Percentiles rank a stretch among this genome's conserved stretches.
These are phyloP conservation scores for Neogale vison DNA, from an alignment of 2,113 vertebrate genomes.

Conservation along the genomic window DNA sequence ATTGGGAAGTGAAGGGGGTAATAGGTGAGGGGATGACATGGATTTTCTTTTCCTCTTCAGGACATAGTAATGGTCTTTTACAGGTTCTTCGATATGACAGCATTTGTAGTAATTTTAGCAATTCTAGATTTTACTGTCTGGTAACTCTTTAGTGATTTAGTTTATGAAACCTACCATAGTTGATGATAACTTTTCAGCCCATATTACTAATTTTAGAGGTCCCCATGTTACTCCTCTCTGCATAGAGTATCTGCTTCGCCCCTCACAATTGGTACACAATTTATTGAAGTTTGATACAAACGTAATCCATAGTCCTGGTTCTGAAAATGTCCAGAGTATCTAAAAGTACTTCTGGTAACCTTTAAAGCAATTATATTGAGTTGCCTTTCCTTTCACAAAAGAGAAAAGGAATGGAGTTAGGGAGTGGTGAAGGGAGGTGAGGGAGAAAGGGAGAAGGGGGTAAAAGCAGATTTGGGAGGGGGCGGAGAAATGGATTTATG, in stretches of 20 bases:
- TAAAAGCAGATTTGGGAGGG: not conserved
- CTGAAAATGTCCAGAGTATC: not conserved
- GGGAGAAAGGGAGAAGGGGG: not conserved
- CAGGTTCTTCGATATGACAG: not conserved
- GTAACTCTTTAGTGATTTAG: slow-evolving; percentile 11
- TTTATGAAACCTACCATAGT: slow-evolving; percentile 17
- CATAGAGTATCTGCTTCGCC: not conserved
- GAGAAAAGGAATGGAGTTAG: not conserved
- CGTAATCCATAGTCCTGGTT: not conserved
- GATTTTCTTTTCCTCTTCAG: slow-evolving; percentile 12
- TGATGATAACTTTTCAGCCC: not conserved
- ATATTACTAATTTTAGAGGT: not conserved
- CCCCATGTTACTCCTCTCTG: not conserved
- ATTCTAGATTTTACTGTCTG: not conserved
- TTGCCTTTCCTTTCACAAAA: slow-evolving; percentile 24
- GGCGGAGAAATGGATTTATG: not conserved
- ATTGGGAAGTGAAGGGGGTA: not conserved
- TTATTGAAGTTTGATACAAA: not conserved
- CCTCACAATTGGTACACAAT: not conserved
- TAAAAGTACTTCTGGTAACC: not conserved
- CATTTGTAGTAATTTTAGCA: slow-evolving; percentile 28
- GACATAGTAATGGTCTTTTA: slow-evolving; percentile 12
- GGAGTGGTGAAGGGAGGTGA: not conserved
- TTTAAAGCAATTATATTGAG: not conserved
- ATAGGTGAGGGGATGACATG: not conserved